Evolutionary conservation across 2,888 invertebrate species (phyloP).

Genomic region (Lasioglossum zephyrum): DNA sequence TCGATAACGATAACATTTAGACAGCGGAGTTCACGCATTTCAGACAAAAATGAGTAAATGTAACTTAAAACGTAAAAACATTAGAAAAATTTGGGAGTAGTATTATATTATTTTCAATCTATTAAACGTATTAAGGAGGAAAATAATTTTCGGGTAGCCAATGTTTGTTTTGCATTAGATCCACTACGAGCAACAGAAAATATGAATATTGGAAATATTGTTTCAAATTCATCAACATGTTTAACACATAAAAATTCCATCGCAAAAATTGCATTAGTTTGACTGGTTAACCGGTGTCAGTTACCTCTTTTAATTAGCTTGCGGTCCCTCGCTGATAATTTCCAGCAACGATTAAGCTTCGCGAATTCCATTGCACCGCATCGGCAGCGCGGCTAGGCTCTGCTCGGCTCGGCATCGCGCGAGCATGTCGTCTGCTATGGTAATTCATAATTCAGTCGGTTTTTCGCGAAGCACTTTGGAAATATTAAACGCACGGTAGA

Average conservation of each 20-base stretch:
- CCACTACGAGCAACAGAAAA: too few relatives aligned
- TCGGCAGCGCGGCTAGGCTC: neutral
- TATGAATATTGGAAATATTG: neutral
- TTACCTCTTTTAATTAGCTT: neutral
- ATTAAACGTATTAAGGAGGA: too few relatives aligned
- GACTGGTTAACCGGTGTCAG: neutral
- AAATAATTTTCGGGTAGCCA: too few relatives aligned
- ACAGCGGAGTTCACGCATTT: too few relatives aligned
- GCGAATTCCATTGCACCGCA: neutral
- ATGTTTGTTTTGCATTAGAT: too few relatives aligned
- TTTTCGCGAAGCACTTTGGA: conserved; percentile 81
- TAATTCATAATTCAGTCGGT: conserved; percentile 81
- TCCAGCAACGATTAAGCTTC: neutral
- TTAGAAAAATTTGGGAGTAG: too few relatives aligned
- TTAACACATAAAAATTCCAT: neutral
- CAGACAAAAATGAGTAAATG: too few relatives aligned
- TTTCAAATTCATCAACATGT: neutral
- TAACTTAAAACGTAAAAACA: too few relatives aligned
- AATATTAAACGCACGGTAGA: conserved; percentile 78
- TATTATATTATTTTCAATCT: too few relatives aligned
- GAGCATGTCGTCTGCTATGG: conserved; percentile 3
- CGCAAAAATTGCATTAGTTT: neutral
- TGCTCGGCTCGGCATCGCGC: conserved; percentile 2
- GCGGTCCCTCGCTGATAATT: neutral
- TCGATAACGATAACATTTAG: neutral